A percentile compares a stretch with the other conserved stretches of the same genome.
phyloP scores from a whole-genome alignment of 2,113 vertebrate species.

The Aythya baeri region DNA sequence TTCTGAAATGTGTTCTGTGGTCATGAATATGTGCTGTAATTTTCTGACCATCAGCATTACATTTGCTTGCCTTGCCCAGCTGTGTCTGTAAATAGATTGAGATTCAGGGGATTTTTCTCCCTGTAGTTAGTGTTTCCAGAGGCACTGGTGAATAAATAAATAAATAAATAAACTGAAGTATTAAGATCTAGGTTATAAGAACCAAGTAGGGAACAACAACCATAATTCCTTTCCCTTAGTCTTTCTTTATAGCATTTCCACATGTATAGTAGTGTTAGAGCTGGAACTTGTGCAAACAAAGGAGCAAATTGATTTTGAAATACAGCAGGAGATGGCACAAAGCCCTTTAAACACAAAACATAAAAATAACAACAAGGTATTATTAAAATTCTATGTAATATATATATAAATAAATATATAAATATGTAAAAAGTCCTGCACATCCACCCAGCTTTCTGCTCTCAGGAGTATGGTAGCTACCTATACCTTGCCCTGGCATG shows the following conservation, averaged over 20 bases:
- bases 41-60: neutral
- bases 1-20: neutral
- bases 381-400: no score
- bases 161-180: neutral
- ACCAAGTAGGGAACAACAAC: neutral
- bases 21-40: neutral
- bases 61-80: neutral
- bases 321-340: neutral
- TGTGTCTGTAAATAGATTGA: neutral
- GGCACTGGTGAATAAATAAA: neutral
- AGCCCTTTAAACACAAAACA: neutral
- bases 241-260: neutral
- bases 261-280: neutral
- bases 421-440: neutral
- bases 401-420: no score
- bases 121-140: neutral
- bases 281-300: neutral
- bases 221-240: neutral
- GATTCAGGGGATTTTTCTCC: neutral
- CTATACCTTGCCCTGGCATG: fast-evolving
- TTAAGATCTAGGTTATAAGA: neutral
- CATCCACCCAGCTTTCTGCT: neutral
- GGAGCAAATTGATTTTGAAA: neutral
- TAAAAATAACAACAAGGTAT: no score
- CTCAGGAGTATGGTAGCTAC: neutral